phyloP scores from a whole-genome alignment of 2,888 invertebrate genomes.

The Monoplex corrugatus region DNA sequence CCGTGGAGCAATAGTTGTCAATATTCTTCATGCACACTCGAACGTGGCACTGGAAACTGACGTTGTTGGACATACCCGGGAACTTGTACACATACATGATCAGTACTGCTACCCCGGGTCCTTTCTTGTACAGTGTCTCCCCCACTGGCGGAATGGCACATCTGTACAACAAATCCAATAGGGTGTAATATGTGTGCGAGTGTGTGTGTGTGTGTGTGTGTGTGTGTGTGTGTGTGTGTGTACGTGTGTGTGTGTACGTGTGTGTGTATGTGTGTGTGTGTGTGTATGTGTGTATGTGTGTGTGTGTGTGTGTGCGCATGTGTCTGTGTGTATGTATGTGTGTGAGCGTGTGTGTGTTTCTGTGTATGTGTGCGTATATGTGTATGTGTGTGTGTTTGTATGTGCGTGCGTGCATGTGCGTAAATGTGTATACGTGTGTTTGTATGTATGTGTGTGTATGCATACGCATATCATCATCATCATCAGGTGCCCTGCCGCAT shows the following conservation, averaged over 20 bases:
- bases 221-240: background rate
- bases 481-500: no score
- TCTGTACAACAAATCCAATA: background rate
- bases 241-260: background rate
- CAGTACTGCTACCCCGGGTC: conserved; percentile 2
- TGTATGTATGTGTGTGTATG: background rate
- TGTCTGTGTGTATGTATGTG: background rate
- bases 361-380: background rate
- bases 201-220: background rate
- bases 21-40: background rate
- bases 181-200: no score
- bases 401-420: background rate
- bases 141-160: background rate
- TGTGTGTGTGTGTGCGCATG: background rate
- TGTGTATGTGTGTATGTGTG: background rate
- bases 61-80: background rate
- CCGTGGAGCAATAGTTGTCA: background rate
- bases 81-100: conserved; percentile 19
- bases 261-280: background rate
- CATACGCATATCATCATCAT: no score
- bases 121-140: background rate
- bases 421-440: background rate
- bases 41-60: background rate
- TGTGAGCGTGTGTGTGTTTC: background rate
- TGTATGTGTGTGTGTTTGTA: background rate